A percentile compares a stretch with the other conserved stretches of the same genome.
Conservation (phyloP, 2,113 vertebrate genomes). For the Ellobius talpinus region DNA sequence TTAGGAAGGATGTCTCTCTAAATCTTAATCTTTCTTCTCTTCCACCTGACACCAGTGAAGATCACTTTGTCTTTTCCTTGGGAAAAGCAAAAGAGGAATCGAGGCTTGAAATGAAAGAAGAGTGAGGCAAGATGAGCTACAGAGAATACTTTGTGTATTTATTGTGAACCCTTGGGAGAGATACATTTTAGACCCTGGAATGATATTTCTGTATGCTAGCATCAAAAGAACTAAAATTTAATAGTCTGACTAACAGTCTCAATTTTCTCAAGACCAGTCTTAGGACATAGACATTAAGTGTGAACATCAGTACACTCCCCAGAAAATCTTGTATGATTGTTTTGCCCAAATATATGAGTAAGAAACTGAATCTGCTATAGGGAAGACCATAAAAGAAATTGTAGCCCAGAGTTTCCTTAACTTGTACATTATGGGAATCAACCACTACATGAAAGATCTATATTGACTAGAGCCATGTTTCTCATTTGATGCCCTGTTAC, state of each 20-base stretch:
- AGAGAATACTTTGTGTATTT: not conserved
- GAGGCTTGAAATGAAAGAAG: not conserved
- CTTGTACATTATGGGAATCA: not conserved
- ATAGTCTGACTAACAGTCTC: not conserved
- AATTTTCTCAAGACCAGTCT: not conserved
- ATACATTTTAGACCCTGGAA: not conserved
- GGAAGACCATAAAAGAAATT: constrained; percentile 7
- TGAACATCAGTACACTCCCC: not conserved
- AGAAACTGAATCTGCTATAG: not conserved
- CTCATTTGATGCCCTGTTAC: not conserved
- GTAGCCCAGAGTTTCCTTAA: not conserved
- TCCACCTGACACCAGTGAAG: not conserved
- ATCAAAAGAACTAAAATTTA: not conserved
- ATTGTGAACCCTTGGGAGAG: not conserved
- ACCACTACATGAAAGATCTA: not conserved
- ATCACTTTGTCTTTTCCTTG: not conserved
- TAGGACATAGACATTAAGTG: not conserved
- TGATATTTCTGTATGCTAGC: not conserved
- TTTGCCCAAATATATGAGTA: not conserved
- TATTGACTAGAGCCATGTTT: constrained; percentile 1
- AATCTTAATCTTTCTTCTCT: not conserved
- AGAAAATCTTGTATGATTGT: not conserved
- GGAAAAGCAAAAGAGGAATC: not conserved
- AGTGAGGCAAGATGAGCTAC: not conserved
- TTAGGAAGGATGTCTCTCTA: constrained; percentile 16